phyloP scores from a whole-genome alignment of 2,113 vertebrate genomes.

The Nymphicus hollandicus region DNA sequence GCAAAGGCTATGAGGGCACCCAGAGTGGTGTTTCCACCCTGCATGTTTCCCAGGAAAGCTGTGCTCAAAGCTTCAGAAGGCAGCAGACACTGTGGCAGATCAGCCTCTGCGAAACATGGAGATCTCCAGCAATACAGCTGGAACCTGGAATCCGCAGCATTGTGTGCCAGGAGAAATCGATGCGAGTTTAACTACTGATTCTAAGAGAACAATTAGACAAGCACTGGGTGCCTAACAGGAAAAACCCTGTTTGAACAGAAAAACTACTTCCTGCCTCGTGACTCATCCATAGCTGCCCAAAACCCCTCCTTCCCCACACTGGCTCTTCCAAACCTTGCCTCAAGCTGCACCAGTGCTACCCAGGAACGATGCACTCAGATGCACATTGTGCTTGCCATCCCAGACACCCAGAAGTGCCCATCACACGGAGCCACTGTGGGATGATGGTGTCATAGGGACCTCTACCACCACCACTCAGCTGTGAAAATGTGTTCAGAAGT shows the following conservation, averaged over 20 bases:
- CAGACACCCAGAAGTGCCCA: not conserved
- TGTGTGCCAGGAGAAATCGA: not conserved
- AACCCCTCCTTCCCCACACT: not conserved
- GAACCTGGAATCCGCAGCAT: not conserved
- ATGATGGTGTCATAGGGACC: not conserved
- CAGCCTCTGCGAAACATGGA: not conserved
- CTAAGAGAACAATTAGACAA: not conserved
- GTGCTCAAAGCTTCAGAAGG: not conserved
- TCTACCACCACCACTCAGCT: not conserved
- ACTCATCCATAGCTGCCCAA: not conserved
- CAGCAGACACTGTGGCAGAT: not conserved
- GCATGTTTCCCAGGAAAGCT: not conserved
- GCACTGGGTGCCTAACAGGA: not conserved
- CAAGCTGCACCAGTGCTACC: not conserved
- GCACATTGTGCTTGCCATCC: not conserved
- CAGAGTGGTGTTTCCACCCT: not conserved
- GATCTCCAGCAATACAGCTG: not conserved
- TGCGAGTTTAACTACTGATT: not conserved
- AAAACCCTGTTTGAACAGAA: not conserved
- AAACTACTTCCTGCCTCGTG: not conserved
- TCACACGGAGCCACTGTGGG: not conserved
- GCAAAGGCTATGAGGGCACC: not conserved
- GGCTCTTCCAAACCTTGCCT: not conserved
- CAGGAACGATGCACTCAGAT: not conserved
- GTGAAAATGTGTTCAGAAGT: not conserved